Conservation (phyloP, 1,140 invertebrate species). For the Plutomurus gul region DNA sequence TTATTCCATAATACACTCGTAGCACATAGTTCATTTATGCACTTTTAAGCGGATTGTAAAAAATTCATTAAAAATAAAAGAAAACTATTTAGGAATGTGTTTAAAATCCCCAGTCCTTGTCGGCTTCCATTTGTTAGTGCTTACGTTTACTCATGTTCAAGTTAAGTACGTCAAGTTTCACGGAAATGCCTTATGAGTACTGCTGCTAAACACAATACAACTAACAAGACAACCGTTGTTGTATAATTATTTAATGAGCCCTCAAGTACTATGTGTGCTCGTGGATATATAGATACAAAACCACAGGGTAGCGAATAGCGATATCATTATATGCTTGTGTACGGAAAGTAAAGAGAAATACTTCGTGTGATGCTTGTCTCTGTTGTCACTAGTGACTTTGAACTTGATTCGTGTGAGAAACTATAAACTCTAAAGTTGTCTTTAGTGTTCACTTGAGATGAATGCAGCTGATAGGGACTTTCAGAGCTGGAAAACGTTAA, state of each 20-base stretch:
- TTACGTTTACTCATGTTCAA: conserved; percentile 10
- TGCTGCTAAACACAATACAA: neutral
- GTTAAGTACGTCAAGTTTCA: neutral
- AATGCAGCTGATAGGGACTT: no score
- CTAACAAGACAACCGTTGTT: neutral
- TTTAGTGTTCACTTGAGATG: neutral
- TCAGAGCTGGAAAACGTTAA: no score
- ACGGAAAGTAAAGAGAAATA: no score
- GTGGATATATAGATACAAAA: no score
- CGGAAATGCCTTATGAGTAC: neutral
- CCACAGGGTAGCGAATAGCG: no score
- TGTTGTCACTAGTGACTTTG: no score
- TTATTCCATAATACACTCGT: no score
- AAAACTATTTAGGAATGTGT: conserved; percentile 17
- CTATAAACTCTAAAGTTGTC: neutral
- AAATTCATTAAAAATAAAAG: neutral
- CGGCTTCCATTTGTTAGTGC: conserved; percentile 13
- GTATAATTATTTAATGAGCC: conserved; percentile 25
- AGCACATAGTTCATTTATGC: no score
- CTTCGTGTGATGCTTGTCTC: no score
- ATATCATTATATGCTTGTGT: no score
- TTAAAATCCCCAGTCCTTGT: neutral
- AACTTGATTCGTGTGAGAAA: no score
- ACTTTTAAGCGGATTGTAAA: no score
- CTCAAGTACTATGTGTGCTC: neutral